Evolutionary conservation across 2,797 vertebrate species (phyloP), one percentile per base, ranked within the genome.

Genomic region (Acanthis flammea): DNA sequence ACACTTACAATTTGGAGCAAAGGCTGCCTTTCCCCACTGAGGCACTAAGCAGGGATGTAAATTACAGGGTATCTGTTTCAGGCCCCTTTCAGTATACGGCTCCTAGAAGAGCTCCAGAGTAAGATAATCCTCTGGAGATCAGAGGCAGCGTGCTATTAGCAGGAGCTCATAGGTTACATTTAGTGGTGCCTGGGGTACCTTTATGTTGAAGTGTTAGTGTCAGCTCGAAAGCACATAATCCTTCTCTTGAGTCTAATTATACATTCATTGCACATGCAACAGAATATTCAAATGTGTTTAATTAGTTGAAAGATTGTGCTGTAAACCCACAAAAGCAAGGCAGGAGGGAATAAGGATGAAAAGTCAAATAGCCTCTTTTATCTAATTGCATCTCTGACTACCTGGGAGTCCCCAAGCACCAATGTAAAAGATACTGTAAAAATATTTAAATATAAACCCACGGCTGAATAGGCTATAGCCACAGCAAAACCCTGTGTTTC

Each of bases 11-110:
- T 57, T 87, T 74, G 60, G 76, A 90, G 80, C 19, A 75, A 62
- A 93, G 66, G 61, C 54, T 0, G 16, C 61, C 45, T 92, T 87
- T 88, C 35, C 89, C 88, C 68, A 48, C 35, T 0, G 0, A 86
- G 39, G 54, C 48, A 65, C 76, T 67, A 44, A 73, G 53, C n/a
- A 58, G 61, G 62, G 74, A 83, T 45, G 44, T 50, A 90, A 89
- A 90, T 91, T 87, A 87, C 28, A 53, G 71, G 84, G 58, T 96
- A 51, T 95, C 57, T 67, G 72, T 92, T 94, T 95, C 95, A 79
- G 66, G 72, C 54, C 48, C 39, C 78, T 96, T 90, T 94, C 91
- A 71, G 55, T 82, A 50, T 37, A 79, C 0, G 61, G 61, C 79
- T 91, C 51, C 55, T 84, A 8, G 25, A 66, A 86, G 74, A 95